Percentiles rank a stretch among this genome's conserved stretches.
Evolutionary conservation across 2,888 invertebrate species (phyloP).

Genomic region (Lumbricus terrestris): DNA sequence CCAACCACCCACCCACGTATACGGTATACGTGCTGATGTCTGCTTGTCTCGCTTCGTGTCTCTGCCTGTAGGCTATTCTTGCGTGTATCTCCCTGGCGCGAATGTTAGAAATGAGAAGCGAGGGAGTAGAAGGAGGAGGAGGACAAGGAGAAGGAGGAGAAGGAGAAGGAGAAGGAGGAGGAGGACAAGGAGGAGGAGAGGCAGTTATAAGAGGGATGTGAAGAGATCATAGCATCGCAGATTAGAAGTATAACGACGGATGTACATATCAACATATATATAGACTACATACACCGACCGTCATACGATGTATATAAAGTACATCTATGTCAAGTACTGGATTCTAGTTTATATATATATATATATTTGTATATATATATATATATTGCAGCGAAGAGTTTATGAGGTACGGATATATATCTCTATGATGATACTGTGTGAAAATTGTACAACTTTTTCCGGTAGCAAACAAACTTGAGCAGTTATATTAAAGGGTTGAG

Average conservation of each 20-base stretch:
- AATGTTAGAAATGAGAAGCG: too few species aligned
- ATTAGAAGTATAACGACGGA: neutral
- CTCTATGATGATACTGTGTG: neutral
- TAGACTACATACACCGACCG: neutral
- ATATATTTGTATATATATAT: neutral
- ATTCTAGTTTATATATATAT: neutral
- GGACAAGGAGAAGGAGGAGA: too few species aligned
- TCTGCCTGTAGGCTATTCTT: too few species aligned
- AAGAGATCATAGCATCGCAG: neutral
- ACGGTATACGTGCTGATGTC: neutral
- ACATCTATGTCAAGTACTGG: neutral
- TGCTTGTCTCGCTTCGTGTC: too few species aligned
- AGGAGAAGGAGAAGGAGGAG: too few species aligned
- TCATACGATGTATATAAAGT: too few species aligned
- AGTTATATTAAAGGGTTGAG: neutral
- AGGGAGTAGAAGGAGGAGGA: too few species aligned
- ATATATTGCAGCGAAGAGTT: neutral
- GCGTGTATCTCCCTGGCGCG: too few species aligned
- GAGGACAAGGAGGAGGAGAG: neutral
- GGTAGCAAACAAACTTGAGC: neutral
- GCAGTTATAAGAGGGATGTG: neutral
- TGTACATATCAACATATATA: neutral
- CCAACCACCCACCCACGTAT: neutral
- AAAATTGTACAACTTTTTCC: neutral
- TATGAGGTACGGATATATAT: neutral